Evolutionary conservation across 2,888 invertebrate species (phyloP), one percentile per base, ranked within the genome.

Genomic region (Diarsia dahlii): DNA sequence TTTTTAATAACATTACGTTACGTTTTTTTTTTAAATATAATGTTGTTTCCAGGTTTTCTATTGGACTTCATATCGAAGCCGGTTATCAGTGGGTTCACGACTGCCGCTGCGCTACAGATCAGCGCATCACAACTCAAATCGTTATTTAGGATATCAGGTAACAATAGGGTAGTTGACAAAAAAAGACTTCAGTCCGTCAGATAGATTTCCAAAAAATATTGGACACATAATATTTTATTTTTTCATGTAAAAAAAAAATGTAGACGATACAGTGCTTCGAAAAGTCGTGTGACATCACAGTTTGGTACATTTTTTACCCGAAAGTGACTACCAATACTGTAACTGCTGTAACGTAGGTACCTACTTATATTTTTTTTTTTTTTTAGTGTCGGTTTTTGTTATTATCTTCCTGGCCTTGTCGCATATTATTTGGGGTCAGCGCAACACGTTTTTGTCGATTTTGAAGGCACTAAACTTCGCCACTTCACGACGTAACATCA

Each of bases 61-160:
- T 97, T 99, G 64, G 98, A 98, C 90, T 99, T 99, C 90, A 98
- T 99, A 92, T 99, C 99, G 0, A 97, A 97, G 85, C 98, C 99
- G 0, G 98, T 99, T 3, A 98, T 98, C 50, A 97, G 98, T 63
- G 99, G 98, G 0, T 99, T 99, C 91, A 99, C 98, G 0, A 97
- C 98, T 10, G 98, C 98, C 0, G 99, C 99, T 0, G 98, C 99
- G 20, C 91, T 99, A 64, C 98, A 98, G 69, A 99, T 99, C 84
- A 98, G 97, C 6, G 97, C 98, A 3, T 97, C 98, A 0, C 99
- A 99, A 92, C 94, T 99, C 20, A 98, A 98, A 90, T 97, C 97
- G 1, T 94, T 99, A 6, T 97, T 98, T 78, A 98, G 98, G 62
- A 96, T 98, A 80, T 75, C 92, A 87, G 96, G 96, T 95, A 87